Evolutionary conservation across 2,888 invertebrate species (phyloP).

Genomic region (Zeuzera pyrina): DNA sequence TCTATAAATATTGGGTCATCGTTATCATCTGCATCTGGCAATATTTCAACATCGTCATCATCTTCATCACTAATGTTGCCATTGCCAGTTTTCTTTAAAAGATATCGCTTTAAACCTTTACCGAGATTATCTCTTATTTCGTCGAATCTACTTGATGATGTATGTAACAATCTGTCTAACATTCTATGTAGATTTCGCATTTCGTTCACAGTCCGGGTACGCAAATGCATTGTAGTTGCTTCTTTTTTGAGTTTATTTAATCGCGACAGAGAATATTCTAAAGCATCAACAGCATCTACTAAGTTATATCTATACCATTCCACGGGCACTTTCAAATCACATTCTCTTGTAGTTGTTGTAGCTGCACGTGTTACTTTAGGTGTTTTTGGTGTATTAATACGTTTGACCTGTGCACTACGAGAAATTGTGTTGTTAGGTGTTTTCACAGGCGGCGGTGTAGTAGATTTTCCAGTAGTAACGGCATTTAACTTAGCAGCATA

Average conservation of each 20-base stretch:
- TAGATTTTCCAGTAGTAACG: conserved; percentile 18
- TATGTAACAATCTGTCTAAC: conserved; percentile 68
- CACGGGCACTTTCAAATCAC: conserved; percentile 51
- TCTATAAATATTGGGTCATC: conserved; percentile 69
- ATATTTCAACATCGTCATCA: conserved; percentile 56
- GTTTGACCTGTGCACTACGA: conserved; percentile 13
- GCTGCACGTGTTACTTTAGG: conserved; percentile 9
- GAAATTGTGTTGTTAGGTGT: conserved; percentile 14
- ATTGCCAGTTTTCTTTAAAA: conserved; percentile 39
- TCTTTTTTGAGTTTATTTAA: conserved; percentile 66
- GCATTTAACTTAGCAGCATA: conserved; percentile 54
- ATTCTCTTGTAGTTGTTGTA: conserved; percentile 23
- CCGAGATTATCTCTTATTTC: conserved; percentile 71
- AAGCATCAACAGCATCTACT: conserved; percentile 68
- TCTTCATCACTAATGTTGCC: conserved; percentile 20
- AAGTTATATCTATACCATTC: conserved; percentile 76
- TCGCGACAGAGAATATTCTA: conserved; percentile 69
- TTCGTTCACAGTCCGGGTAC: conserved; percentile 58
- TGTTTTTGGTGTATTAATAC: conserved; percentile 11
- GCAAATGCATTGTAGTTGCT: conserved; percentile 51
- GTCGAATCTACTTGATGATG: conserved; percentile 65
- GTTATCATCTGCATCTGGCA: conserved; percentile 48
- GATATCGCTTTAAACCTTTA: conserved; percentile 66
- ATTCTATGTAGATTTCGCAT: conserved; percentile 68
- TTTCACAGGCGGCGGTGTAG: conserved; percentile 1